Base-by-base conservation (phyloP, 2,113 vertebrate genomes). In the Alouatta palliata region DNA sequence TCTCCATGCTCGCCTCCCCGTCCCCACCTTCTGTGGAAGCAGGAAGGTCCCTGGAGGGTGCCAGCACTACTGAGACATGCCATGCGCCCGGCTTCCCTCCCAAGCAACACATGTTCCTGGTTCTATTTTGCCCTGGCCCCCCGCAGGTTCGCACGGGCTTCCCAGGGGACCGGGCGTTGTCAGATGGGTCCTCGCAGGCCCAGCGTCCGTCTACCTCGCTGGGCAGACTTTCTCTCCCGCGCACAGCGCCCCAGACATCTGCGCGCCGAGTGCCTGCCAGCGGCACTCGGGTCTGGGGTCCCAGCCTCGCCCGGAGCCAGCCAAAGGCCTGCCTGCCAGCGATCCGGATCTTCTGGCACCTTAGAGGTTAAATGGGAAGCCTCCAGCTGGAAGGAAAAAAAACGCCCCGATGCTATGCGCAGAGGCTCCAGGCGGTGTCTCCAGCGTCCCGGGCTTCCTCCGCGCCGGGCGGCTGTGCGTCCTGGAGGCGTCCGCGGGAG, bases 371-470 rank as follows among this genome's bases (percentile, higher is more conserved):
- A 98, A 93, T 8, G 0, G 0, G 40, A 70, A 81, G 77, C 96
- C 64, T 25, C 4, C 37, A 37, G 76, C 87, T 64, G 23, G 52
- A 27, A 77, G 27, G 94, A 86, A 95, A 93, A 95, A 93, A 82
- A 64, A 64, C 40, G 43, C 8, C 97, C 87, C 87, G n/a, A n/a
- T 97, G 98, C 98, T 98, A 98, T 98, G 97, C 98, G 23, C 89
- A 5, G 20, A 25, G 90, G 97, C 98, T 98, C 98, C 99, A 98
- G 98, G 98, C 98, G 99, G 98, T 99, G 98, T 98, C 99, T 98
- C 98, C 97, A 98, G 98, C 52, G 97, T 96, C 97, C 94, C 81
- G 98, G 97, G 97, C 97, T 98, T 98, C 97, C 98, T 98, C 92
- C 43, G 47, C 79, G 21, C 35, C 0, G 64, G 90, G 94, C 47